Percentiles rank a stretch among this genome's conserved stretches.
Conservation (phyloP, 2,888 invertebrate genomes). For the Punctoribates punctum region DNA sequence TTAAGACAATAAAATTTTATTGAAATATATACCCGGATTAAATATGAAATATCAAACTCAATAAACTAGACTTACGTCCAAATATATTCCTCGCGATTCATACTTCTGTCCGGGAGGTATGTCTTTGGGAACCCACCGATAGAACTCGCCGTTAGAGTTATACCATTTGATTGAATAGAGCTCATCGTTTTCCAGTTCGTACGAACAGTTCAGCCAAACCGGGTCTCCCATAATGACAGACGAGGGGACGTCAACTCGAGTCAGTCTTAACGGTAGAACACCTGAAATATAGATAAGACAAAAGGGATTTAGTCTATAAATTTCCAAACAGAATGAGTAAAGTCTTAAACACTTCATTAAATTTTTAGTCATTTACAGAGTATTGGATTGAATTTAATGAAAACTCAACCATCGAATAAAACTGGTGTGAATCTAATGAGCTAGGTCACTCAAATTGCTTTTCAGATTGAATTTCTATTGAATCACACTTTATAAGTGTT, state of each 20-base stretch:
- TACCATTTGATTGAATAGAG: slow-evolving; percentile 49
- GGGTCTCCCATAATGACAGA: slow-evolving; percentile 46
- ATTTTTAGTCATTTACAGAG: too few relatives aligned
- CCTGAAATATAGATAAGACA: slow-evolving; percentile 13
- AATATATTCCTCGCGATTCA: slow-evolving; percentile 46
- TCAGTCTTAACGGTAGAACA: slow-evolving; percentile 27
- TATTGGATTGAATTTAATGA: too few relatives aligned
- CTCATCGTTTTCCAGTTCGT: slow-evolving; percentile 48
- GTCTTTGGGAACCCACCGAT: slow-evolving; percentile 47
- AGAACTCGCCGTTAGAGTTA: slow-evolving; percentile 47
- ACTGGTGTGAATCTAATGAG: too few relatives aligned
- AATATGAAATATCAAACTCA: too few relatives aligned
- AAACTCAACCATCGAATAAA: too few relatives aligned
- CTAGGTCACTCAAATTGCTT: too few relatives aligned
- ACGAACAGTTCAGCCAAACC: slow-evolving; percentile 48
- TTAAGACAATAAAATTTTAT: too few relatives aligned
- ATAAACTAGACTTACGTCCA: slow-evolving; percentile 49
- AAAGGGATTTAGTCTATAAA: neutral
- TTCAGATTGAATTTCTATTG: too few relatives aligned
- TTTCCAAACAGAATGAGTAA: too few relatives aligned
- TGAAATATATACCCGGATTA: too few relatives aligned
- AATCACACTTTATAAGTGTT: too few relatives aligned
- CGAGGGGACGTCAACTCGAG: slow-evolving; percentile 46
- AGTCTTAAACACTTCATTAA: neutral
- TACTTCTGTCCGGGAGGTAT: slow-evolving; percentile 46